These are phyloP conservation scores for Pionites leucogaster DNA, from an alignment of 2,113 vertebrate species.

Conservation along the genomic window DNA sequence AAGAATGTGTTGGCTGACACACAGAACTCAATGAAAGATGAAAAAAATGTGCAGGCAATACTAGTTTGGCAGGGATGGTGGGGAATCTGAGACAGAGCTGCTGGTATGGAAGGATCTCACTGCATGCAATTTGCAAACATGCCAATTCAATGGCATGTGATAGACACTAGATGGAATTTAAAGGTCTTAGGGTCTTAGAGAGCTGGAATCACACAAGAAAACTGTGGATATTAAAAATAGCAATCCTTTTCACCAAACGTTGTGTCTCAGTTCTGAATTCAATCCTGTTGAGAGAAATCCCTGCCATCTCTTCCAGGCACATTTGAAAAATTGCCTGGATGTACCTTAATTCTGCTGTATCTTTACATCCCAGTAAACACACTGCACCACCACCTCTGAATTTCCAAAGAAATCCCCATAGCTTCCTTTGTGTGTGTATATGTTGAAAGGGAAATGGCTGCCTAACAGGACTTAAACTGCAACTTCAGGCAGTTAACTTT, in stretches of 20 bases:
- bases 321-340: not conserved
- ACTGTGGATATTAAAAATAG: conserved; percentile 46
- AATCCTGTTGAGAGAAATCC: not conserved
- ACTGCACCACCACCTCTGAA: fast-evolving
- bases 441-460: not conserved
- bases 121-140: conserved; percentile 81
- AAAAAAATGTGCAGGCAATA: conserved; percentile 78
- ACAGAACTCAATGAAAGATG: conserved; percentile 80
- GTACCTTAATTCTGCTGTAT: not conserved
- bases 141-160: conserved; percentile 78
- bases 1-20: conserved; percentile 81
- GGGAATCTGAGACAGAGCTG: conserved; percentile 78
- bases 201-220: conserved; percentile 63
- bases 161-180: conserved; percentile 77
- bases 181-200: conserved; percentile 70
- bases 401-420: conserved; percentile 24
- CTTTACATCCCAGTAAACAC: not conserved
- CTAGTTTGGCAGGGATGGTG: conserved; percentile 75
- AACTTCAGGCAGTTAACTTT: not conserved
- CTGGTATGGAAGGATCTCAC: conserved; percentile 73
- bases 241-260: conserved; percentile 31
- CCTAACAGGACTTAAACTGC: not conserved
- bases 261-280: conserved; percentile 43
- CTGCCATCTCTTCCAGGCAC: not conserved
- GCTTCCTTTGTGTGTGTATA: conserved; percentile 14